Conservation (phyloP, 2,797 vertebrate genomes). For the Kryptopterus vitreolus region DNA sequence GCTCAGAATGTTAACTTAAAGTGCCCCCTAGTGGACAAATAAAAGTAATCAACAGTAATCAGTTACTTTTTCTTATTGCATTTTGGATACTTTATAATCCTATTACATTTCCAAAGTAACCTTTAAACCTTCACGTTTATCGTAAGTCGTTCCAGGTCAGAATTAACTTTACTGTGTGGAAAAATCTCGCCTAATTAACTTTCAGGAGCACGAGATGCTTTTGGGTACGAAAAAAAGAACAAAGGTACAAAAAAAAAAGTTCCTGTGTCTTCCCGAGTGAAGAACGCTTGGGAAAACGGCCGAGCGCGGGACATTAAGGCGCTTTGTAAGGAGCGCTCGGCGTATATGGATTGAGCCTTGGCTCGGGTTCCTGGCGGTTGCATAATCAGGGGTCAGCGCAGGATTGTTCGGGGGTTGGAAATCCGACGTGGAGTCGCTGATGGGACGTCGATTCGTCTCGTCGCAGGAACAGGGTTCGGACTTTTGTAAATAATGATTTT, state of each 20-base stretch:
- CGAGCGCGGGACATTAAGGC: constrained; percentile 34
- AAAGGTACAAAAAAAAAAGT: constrained; percentile 25
- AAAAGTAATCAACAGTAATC: too few species aligned
- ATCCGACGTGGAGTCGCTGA: neutral
- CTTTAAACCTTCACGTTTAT: too few species aligned
- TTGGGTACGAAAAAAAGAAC: constrained; percentile 1
- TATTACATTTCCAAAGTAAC: too few species aligned
- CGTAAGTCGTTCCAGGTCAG: constrained; percentile 29
- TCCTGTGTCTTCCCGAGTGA: constrained; percentile 19
- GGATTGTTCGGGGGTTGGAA: constrained; percentile 12
- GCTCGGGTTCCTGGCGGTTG: constrained; percentile 13
- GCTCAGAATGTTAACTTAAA: too few species aligned
- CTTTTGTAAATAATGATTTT: neutral
- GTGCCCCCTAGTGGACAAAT: too few species aligned
- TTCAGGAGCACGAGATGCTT: constrained; percentile 51
- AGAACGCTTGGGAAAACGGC: constrained; percentile 48
- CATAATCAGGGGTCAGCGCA: neutral
- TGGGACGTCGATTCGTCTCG: constrained; percentile 7
- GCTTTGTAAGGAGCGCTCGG: constrained; percentile 38
- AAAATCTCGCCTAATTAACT: constrained; percentile 44
- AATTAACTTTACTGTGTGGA: constrained; percentile 40
- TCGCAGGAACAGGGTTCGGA: neutral
- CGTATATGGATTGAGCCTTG: constrained; percentile 44
- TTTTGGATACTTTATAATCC: too few species aligned
- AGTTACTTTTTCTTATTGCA: too few species aligned